Base-by-base conservation (phyloP, 1,140 invertebrate species). In the Drosophila funebris region DNA sequence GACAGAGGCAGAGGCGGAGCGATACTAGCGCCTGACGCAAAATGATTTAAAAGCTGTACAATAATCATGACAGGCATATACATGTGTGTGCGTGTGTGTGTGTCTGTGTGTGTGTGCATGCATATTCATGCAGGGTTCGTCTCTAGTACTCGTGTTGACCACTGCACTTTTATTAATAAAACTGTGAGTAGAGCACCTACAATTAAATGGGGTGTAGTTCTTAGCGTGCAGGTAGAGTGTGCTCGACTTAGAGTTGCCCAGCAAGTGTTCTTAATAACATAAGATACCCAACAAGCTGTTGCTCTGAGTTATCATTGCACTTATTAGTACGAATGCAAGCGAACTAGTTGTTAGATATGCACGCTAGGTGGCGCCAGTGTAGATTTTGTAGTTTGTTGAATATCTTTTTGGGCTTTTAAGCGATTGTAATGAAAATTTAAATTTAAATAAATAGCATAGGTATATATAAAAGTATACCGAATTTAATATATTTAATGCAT, bases 31-130 rank as follows among this genome's bases (percentile, higher is more conserved):
- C 66, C 73, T 79, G 80, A 84, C 81, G 80, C 76, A 84, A 84
- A 84, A 79, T 84, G 64, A 84, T 84, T 84, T 84, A 84, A 71
- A 83, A 77, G 48, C 72, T 75, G 62, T 53, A 63, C 62, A 76
- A 73, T 74, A 62, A 77, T 68, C 64, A 75, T 61, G 58, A 60
- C 71, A 66, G 36, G 39, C 24, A 60, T 31, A 39, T 33, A 62
- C 37, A 69, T 53, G 58, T 14, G 57, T 33, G 27, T 29, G 43
- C 52, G 57, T 11, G 36, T n/a, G n/a, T n/a, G n/a, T n/a, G n/a
- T n/a, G n/a, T n/a, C n/a, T n/a, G n/a, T n/a, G n/a, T 53, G 58
- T 14, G 57, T 33, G 27, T 29, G 43, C 52, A 62, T 11, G 36
- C 39, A 43, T 14, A 33, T 44, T 24, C 67, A 52, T 44, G 37